A percentile compares a stretch with the other conserved stretches of the same genome.
Evolutionary conservation across 2,113 vertebrate genomes (phyloP).

Genomic region (Rhizomys pruinosus): DNA sequence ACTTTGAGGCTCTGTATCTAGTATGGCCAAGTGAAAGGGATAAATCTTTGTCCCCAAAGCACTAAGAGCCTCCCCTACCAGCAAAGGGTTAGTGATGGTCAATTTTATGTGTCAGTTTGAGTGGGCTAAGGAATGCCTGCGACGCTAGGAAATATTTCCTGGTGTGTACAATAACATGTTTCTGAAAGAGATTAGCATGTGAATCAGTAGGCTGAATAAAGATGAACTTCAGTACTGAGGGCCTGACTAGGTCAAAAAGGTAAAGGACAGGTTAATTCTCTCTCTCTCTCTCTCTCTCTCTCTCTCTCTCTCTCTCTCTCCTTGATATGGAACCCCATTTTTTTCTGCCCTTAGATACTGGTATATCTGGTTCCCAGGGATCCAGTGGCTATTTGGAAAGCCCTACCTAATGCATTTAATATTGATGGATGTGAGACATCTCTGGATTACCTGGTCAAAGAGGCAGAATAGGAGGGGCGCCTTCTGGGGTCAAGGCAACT

Average conservation of each 20-base stretch:
- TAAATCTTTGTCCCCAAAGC: conserved; percentile 1
- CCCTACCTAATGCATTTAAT: not conserved
- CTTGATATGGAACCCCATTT: not conserved
- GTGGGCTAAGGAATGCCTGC: not conserved
- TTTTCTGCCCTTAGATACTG: not conserved
- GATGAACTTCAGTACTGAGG: not conserved
- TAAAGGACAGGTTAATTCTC: not conserved
- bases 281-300: not conserved
- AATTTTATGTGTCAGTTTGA: not conserved
- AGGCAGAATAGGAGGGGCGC: not conserved
- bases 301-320: not conserved
- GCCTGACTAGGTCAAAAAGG: not conserved
- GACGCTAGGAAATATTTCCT: not conserved
- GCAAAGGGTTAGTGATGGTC: not conserved
- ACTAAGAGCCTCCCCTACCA: not conserved
- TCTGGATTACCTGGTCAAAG: not conserved
- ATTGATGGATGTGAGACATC: not conserved
- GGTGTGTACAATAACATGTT: not conserved
- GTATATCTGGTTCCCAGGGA: no score
- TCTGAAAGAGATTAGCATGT: not conserved
- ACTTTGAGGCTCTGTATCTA: not conserved
- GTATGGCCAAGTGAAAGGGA: not conserved
- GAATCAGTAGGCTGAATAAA: not conserved
- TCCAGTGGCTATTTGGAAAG: not conserved
- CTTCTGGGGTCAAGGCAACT: not conserved